Conservation (phyloP, 2,113 vertebrate species). For the human region DNA sequence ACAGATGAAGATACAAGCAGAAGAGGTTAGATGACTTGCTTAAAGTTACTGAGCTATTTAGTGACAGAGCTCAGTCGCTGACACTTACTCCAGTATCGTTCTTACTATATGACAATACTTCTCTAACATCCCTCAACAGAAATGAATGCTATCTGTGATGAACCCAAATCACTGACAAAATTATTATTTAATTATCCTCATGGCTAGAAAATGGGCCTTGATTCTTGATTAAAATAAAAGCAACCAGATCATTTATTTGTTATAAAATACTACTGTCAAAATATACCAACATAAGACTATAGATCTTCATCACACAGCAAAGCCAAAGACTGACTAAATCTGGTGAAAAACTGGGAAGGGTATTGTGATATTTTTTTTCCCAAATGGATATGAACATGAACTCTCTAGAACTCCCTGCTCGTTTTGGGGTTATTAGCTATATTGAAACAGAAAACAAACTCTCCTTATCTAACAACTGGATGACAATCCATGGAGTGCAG, state of each 20-base stretch:
- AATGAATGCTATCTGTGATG: background rate
- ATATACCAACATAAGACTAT: background rate
- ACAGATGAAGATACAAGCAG: background rate
- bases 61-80: background rate
- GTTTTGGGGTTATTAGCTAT: slow-evolving; percentile 19
- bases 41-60: background rate
- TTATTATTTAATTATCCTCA: background rate
- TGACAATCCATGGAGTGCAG: slow-evolving; percentile 69
- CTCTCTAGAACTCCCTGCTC: slow-evolving; percentile 23
- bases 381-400: background rate
- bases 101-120: background rate
- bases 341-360: background rate
- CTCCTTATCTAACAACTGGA: slow-evolving; percentile 65
- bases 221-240: slow-evolving; percentile 39
- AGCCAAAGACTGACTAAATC: background rate
- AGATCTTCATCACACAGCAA: background rate
- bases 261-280: slow-evolving; percentile 21
- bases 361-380: background rate
- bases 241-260: background rate
- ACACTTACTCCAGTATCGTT: background rate
- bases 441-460: slow-evolving; percentile 70
- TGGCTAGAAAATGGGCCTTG: background rate
- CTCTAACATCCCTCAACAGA: background rate
- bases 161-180: background rate
- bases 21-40: background rate